Evolutionary conservation across 2,888 invertebrate species (phyloP), one percentile per base, ranked within the genome.

Genomic region (Chloroclystis v-ata): DNA sequence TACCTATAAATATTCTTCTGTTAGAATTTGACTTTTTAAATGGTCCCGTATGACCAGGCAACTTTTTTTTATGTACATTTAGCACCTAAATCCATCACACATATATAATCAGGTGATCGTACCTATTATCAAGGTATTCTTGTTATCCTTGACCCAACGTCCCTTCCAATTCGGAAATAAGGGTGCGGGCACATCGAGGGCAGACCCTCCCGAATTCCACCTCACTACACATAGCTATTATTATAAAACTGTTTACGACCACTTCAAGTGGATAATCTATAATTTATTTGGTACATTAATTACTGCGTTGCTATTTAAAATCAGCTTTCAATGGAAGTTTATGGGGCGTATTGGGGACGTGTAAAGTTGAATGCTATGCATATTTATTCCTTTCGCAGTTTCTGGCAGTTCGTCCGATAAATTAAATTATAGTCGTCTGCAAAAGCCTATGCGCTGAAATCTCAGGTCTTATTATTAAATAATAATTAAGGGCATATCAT

Each of bases 181-280:
- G 35, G 47, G 43, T 38, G 43, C 38, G 47, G 43, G 14, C 11
- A 29, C 16, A 26, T 26, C 26, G 28, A 28, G 28, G 39, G 28
- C 9, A 42, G 42, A 24, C 47, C 43, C 47, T 47, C 38, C 47
- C 33, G 33, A 30, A 43, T 45, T 45, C 42, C 49, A 39, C 38
- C 45, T 13, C 41, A 14, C 20, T 13, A 39, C 25, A 28, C 16
- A 29, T 12, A 37, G 10, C 12, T 25, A 37, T 46, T 40, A 40
- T 40, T 40, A 35, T 38, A 43, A 20, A 47, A 35, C 28, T 37
- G 41, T 43, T 46, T 47, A 38, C 37, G 33, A 38, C 44, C 13
- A 11, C 13, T 29, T 11, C 11, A 28, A 14, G 24, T 14, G 33
- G 24, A 40, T 45, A 28, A 40, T 40, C 45, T 35, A 35, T 35